Conservation (phyloP, 2,888 invertebrate species). For the Bombylius major region DNA sequence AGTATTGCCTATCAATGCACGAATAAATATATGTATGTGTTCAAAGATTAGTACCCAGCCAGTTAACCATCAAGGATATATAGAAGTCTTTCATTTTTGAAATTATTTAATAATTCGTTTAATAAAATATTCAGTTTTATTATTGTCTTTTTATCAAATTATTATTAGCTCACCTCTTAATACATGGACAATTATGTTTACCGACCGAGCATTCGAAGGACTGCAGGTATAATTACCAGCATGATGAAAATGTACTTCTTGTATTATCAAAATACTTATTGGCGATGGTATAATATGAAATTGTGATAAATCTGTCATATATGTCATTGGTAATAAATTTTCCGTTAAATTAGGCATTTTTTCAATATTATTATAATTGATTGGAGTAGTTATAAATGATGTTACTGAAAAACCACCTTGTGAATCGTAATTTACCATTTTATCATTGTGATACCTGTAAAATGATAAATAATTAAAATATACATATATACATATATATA, state of each 20-base stretch:
- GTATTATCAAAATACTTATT: slow-evolving; percentile 51
- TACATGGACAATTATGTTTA: slow-evolving; percentile 63
- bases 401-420: slow-evolving; percentile 45
- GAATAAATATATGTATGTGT: too few species aligned
- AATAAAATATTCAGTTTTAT: too few species aligned
- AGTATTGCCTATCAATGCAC: too few species aligned
- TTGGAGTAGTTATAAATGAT: slow-evolving; percentile 22
- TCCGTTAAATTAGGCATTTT: not conserved
- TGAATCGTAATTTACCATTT: slow-evolving; percentile 75
- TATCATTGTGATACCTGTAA: slow-evolving; percentile 62
- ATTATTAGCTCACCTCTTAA: slow-evolving; percentile 40
- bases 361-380: slow-evolving; percentile 15
- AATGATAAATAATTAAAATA: too few species aligned
- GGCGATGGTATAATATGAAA: not conserved
- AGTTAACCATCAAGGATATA: too few species aligned
- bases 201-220: slow-evolving; percentile 62
- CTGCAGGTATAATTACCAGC: slow-evolving; percentile 74
- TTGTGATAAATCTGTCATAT: too few species aligned
- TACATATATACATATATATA: too few species aligned
- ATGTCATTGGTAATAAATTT: too few species aligned
- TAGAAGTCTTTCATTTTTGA: too few species aligned
- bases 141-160: too few species aligned
- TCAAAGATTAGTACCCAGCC: too few species aligned
- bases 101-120: too few species aligned
- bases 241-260: slow-evolving; percentile 49